Percentiles rank a stretch among this genome's conserved stretches.
These are phyloP conservation scores for Mesitornis unicolor DNA, from an alignment of 2,113 vertebrate genomes.

Conservation along the genomic window DNA sequence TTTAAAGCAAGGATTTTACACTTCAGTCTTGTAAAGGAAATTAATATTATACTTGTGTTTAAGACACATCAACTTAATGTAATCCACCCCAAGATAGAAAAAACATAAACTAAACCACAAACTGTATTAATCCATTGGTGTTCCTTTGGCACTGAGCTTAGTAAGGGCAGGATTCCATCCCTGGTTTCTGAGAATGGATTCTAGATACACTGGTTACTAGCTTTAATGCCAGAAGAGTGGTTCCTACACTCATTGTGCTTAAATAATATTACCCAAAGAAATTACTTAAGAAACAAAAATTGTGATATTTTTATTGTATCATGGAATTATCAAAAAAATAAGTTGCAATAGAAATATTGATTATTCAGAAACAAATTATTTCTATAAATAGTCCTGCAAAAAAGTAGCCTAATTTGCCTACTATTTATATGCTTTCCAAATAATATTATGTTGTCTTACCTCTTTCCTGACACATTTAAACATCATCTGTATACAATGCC, in stretches of 20 bases:
- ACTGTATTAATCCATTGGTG: background rate
- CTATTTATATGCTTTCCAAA: background rate
- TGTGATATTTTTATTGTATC: background rate
- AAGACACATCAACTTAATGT: background rate
- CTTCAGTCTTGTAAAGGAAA: background rate
- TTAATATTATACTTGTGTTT: background rate
- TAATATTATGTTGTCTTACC: background rate
- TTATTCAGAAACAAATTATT: background rate
- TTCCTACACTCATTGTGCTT: background rate
- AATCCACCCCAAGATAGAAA: background rate
- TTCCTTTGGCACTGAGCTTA: background rate
- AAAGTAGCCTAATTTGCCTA: background rate
- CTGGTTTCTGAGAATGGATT: background rate
- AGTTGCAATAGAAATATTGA: background rate
- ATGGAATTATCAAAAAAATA: background rate
- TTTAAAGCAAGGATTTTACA: background rate
- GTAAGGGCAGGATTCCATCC: background rate
- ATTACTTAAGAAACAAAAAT: background rate
- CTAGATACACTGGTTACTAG: background rate
- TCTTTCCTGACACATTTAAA: background rate
- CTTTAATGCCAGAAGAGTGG: background rate
- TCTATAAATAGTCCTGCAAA: background rate
- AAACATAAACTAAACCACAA: background rate
- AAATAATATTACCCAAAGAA: background rate
- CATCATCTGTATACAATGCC: background rate